Base-by-base conservation (phyloP, 1,140 invertebrate genomes). In the Carcinoscorpius rotundicauda region DNA sequence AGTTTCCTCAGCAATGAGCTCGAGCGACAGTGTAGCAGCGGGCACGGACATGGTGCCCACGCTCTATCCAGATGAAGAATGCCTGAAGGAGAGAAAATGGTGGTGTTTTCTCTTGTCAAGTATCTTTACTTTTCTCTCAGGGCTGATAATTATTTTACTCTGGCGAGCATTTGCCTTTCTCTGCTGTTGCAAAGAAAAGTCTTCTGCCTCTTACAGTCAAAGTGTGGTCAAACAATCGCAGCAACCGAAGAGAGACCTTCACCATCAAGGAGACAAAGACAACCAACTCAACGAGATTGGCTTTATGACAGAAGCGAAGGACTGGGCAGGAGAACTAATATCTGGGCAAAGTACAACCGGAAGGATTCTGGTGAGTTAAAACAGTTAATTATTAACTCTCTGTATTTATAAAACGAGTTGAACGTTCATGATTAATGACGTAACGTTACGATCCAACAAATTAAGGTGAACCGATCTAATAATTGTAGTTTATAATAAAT, bases 261-360 rank as follows among this genome's bases (percentile, higher is more conserved):
- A 29, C 29, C 29, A 29, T 29, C 29, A 29, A 29, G 29, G 29
- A 29, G 29, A 29, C 29, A 29, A 29, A 29, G 29, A 29, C 29
- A 9, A 10, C 9, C 49, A 60, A 59, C 64, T 64, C 29, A 71
- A 29, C 29, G 89, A 93, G 80, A 89, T 90, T 71, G 92, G 91
- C 75, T 94, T 94, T 83, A 93, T 95, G 87, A 97, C 94, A 75
- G 94, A 98, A 84, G 96, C 96, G 75, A 98, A 98, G 83, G 97
- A 98, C 81, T 98, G 97, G 96, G 97, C 97, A 76, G 97, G 97
- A 77, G 97, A 99, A 82, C 87, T 99, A 75, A 99, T 99, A 80
- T 98, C 96, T 74, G 97, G 97, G 76, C 97, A 99, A 81, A 98
- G 94, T 73, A 98, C 95, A 75, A 99, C 96, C 73, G 97, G 97